Base-by-base conservation (phyloP, 2,113 vertebrate species). In the Heterotilapia buettikoferi region DNA sequence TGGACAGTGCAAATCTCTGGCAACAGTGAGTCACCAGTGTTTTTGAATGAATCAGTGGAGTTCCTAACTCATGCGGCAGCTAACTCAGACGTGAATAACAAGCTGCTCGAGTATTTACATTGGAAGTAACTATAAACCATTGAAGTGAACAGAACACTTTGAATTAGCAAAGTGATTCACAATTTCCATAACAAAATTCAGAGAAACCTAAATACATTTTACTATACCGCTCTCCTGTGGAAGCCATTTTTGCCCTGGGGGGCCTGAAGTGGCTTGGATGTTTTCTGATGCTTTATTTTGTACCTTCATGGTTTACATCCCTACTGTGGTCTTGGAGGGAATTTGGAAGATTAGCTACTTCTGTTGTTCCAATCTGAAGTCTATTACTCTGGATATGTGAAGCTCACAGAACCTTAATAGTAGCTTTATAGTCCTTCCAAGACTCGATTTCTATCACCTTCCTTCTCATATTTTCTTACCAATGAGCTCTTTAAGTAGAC, bases 141-240 rank as follows among this genome's bases (percentile, higher is more conserved):
- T 18, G 24, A 76, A 29, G 68, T 53, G 52, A 53, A 53, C 19
- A 2, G 40, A 76, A 18, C 43, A 26, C 9, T 29, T 47, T 76
- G 68, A 47, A 47, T 76, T 18, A 76, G 68, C 21, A 76, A 47
- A 47, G 24, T 31, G 71, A 76, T 47, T 76, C 14, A 76, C 0
- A 1, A 47, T 29, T 76, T 29, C 43, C 3, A 2, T 0, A 29
- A 45, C 9, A 12, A 1, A 76, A 19, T 19, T 76, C 24, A 19
- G 71, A 50, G 43, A 76, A 47, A 29, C 9, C 71, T 12, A 47
- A 19, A 76, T 19, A 31, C 24, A 29, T 0, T 47, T 47, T 19
- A 76, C 14, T 7, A 19, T 11, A 11, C 43, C 2, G 6, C 43
- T 29, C 40, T 19, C 6, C 24, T 47, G 6, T 29, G 0, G 43